Percentiles rank a stretch among this genome's conserved stretches.
Evolutionary conservation across 1,140 invertebrate species (phyloP).

Genomic region (Parapsyche elsis): DNA sequence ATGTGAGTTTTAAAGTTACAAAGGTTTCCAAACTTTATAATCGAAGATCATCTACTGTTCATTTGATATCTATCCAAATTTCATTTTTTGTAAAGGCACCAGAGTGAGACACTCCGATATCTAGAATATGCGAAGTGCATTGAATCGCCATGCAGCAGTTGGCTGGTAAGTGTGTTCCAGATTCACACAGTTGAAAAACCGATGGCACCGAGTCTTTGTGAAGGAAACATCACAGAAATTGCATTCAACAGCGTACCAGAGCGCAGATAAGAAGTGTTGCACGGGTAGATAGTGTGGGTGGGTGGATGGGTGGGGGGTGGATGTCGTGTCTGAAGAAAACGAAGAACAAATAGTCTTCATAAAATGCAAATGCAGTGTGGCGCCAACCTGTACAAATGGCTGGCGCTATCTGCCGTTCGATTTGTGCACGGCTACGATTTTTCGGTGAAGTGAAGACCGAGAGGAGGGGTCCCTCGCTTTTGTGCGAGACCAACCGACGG

Average conservation of each 20-base stretch:
- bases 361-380: conserved; percentile 25
- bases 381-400: conserved; percentile 1
- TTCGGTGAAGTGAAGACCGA: too few relatives aligned
- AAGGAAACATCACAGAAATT: conserved; percentile 30
- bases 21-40: too few relatives aligned
- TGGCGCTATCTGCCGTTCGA: conserved; percentile 25
- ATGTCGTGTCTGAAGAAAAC: conserved; percentile 15
- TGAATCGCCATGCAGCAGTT: too few relatives aligned
- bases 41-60: too few relatives aligned
- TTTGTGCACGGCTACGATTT: not conserved
- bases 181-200: not conserved
- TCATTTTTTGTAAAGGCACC: too few relatives aligned
- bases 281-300: not conserved
- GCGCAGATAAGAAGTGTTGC: conserved; percentile 13
- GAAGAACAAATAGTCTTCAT: conserved; percentile 42
- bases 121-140: too few relatives aligned
- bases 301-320: not conserved
- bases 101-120: too few relatives aligned
- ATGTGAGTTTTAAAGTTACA: too few relatives aligned
- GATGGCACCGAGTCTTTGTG: conserved; percentile 13
- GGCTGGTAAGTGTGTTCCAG: not conserved
- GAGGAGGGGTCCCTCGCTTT: not conserved
- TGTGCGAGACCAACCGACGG: conserved; percentile 22
- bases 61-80: too few relatives aligned
- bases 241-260: conserved; percentile 7